These are phyloP conservation scores for Eurystomus glaucurus DNA, from an alignment of 2,797 vertebrate genomes.

Conservation along the genomic window DNA sequence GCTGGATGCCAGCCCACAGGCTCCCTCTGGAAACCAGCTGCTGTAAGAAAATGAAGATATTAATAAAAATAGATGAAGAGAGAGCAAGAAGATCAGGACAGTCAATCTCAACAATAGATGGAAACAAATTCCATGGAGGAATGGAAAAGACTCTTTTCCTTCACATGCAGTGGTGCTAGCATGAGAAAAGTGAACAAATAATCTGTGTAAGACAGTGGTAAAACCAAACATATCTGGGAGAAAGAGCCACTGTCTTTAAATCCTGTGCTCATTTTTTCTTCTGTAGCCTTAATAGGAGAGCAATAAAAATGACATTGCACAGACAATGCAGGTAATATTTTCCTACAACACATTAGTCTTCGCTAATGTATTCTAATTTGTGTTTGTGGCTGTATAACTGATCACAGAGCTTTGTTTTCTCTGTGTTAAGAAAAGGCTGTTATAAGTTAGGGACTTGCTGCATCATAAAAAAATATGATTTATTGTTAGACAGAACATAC, in stretches of 20 bases:
- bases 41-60: slow-evolving; percentile 1
- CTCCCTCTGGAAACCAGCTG: background rate
- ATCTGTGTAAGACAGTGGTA: background rate
- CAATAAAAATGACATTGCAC: background rate
- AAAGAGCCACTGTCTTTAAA: background rate
- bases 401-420: background rate
- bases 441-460: background rate
- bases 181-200: background rate
- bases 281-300: background rate
- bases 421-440: background rate
- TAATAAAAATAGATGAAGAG: slow-evolving; percentile 1
- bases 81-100: background rate
- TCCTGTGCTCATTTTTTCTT: background rate
- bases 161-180: background rate
- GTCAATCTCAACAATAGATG: background rate
- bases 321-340: background rate
- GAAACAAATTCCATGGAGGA: background rate
- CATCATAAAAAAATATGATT: background rate
- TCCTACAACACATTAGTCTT: background rate
- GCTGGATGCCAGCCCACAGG: background rate
- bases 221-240: background rate
- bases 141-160: background rate
- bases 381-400: background rate
- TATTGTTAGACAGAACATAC: background rate
- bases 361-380: background rate